Percentiles rank a stretch among this genome's conserved stretches.
These are phyloP conservation scores for Microctonus aethiopoides DNA, from an alignment of 2,888 invertebrate genomes.

Conservation along the genomic window DNA sequence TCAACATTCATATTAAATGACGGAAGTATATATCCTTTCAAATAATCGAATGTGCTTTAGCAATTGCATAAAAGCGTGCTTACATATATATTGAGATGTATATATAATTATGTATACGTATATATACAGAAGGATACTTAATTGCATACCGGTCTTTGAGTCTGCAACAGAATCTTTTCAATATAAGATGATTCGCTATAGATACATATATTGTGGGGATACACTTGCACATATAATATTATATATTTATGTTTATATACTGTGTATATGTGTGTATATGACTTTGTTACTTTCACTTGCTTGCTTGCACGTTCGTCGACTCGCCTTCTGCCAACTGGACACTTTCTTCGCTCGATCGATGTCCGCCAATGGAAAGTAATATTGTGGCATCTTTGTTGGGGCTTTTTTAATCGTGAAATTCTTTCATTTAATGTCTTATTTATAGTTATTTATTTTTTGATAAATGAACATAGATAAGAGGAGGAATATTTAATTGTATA, in stretches of 20 bases:
- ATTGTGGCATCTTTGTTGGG: constrained; percentile 13
- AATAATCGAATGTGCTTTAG: constrained; percentile 12
- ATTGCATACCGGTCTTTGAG: neutral
- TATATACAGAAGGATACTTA: neutral
- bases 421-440: neutral
- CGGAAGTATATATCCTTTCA: constrained; percentile 18
- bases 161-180: neutral
- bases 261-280: constrained; percentile 28
- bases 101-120: neutral
- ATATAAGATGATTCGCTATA: neutral
- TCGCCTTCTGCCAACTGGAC: constrained; percentile 49
- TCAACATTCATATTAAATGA: constrained; percentile 21
- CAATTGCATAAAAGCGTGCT: constrained; percentile 11
- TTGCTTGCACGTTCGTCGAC: constrained; percentile 42
- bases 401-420: neutral
- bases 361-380: constrained; percentile 60
- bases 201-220: neutral
- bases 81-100: neutral
- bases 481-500: neutral
- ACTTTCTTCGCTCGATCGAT: constrained; percentile 66
- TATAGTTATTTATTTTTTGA: neutral
- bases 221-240: neutral
- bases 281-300: constrained; percentile 61
- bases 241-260: neutral
- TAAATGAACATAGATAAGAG: neutral